phyloP scores from a whole-genome alignment of 2,113 vertebrate species.

The Gopherus flavomarginatus region DNA sequence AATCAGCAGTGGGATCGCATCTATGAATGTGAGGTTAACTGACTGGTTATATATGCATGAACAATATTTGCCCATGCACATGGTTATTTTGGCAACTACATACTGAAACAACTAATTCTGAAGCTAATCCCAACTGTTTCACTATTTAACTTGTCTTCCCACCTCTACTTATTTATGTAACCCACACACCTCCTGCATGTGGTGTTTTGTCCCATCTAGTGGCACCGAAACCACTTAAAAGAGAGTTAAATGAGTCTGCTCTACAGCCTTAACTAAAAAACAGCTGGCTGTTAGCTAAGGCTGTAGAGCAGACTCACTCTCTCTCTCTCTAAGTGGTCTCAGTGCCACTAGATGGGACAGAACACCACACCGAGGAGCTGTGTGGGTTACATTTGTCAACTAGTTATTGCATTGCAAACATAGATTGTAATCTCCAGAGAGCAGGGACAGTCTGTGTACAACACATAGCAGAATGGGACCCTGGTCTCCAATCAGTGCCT shows the following conservation, averaged over 20 bases:
- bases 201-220: too few species aligned
- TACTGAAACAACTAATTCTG: not conserved
- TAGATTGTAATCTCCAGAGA: not conserved
- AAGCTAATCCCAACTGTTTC: not conserved
- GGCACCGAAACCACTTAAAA: too few species aligned
- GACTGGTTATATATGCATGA: slow-evolving; percentile 29
- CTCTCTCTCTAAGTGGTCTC: too few species aligned
- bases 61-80: not conserved
- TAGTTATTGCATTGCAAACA: not conserved
- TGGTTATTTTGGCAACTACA: not conserved
- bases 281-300: too few species aligned
- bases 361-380: too few species aligned
- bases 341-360: too few species aligned
- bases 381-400: not conserved
- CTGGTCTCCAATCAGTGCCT: not conserved
- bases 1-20: not conserved
- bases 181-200: too few species aligned
- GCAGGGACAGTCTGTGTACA: not conserved
- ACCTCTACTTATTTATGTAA: not conserved
- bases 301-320: too few species aligned
- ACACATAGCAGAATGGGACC: not conserved
- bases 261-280: too few species aligned
- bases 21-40: not conserved
- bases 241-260: too few species aligned
- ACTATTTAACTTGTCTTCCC: slow-evolving; percentile 29